These are phyloP conservation scores for Hephaestus fuliginosus DNA, from an alignment of 2,797 vertebrate species.

Conservation along the genomic window DNA sequence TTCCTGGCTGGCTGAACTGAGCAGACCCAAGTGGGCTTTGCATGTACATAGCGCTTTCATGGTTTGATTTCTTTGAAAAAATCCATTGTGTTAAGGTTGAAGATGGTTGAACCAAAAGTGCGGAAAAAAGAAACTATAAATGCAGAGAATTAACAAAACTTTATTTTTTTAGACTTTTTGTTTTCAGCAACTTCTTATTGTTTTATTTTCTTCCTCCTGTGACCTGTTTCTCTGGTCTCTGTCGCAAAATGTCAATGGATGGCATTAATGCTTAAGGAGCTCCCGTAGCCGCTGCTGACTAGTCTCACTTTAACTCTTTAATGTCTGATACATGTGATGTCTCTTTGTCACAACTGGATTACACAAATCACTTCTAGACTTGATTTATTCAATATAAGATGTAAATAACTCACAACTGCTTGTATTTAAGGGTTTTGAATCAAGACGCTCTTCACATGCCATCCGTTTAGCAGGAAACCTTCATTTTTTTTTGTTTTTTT, in stretches of 20 bases:
- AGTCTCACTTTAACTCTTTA: slow-evolving; percentile 69
- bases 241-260: slow-evolving; percentile 68
- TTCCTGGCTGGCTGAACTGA: slow-evolving; percentile 75
- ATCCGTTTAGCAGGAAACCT: slow-evolving; percentile 61
- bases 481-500: slow-evolving; percentile 22
- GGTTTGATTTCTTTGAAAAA: slow-evolving; percentile 79
- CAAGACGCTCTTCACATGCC: slow-evolving; percentile 52
- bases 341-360: slow-evolving; percentile 72
- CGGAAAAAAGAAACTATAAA: slow-evolving; percentile 76
- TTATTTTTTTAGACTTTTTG: slow-evolving; percentile 89
- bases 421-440: slow-evolving; percentile 71
- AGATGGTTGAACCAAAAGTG: slow-evolving; percentile 83
- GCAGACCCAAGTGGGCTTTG: slow-evolving; percentile 73
- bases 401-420: slow-evolving; percentile 85
- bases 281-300: slow-evolving; percentile 76
- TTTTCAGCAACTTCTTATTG: slow-evolving; percentile 72
- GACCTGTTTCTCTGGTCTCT: slow-evolving; percentile 62
- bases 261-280: slow-evolving; percentile 75
- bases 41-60: slow-evolving; percentile 87
- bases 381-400: slow-evolving; percentile 71
- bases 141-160: slow-evolving; percentile 88
- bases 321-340: slow-evolving; percentile 66
- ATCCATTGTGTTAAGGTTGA: slow-evolving; percentile 77
- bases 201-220: slow-evolving; percentile 67
- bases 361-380: slow-evolving; percentile 68